Conservation (phyloP, 2,797 vertebrate genomes). For the Brachymystax lenok region DNA sequence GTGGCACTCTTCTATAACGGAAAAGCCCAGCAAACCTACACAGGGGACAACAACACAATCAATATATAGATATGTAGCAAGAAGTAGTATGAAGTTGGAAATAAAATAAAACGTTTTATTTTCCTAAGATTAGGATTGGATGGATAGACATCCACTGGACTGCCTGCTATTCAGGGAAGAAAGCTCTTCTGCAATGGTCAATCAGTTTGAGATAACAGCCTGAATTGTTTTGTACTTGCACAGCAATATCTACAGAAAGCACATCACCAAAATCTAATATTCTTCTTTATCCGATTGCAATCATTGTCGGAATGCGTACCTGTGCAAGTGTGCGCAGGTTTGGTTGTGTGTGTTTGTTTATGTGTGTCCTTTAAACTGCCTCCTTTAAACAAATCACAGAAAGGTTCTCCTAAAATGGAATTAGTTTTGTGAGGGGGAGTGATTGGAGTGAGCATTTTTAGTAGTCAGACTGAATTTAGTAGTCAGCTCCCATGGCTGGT, state of each 20-base stretch:
- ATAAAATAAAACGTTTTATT: too few relatives aligned
- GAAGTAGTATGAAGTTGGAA: too few relatives aligned
- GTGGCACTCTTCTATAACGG: background rate
- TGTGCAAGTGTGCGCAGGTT: background rate
- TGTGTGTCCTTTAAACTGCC: background rate
- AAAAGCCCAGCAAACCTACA: background rate
- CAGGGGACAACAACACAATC: background rate
- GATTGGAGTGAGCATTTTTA: background rate
- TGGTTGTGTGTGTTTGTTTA: background rate
- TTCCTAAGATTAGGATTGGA: background rate
- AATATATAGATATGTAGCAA: background rate
- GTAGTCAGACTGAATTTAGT: background rate
- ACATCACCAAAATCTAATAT: slow-evolving; percentile 19
- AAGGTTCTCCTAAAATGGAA: slow-evolving; percentile 1
- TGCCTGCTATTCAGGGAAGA: background rate
- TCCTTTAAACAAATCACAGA: background rate
- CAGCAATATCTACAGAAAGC: slow-evolving; percentile 7
- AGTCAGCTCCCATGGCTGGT: background rate
- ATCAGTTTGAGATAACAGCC: slow-evolving; percentile 4
- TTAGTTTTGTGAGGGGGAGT: background rate
- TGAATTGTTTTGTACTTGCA: background rate
- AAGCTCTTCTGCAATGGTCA: background rate
- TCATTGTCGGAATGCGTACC: background rate
- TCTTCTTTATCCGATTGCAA: background rate
- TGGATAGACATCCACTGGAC: background rate